Evolutionary conservation across 2,888 invertebrate genomes (phyloP).

Genomic region (Sphaeridia pumilis): DNA sequence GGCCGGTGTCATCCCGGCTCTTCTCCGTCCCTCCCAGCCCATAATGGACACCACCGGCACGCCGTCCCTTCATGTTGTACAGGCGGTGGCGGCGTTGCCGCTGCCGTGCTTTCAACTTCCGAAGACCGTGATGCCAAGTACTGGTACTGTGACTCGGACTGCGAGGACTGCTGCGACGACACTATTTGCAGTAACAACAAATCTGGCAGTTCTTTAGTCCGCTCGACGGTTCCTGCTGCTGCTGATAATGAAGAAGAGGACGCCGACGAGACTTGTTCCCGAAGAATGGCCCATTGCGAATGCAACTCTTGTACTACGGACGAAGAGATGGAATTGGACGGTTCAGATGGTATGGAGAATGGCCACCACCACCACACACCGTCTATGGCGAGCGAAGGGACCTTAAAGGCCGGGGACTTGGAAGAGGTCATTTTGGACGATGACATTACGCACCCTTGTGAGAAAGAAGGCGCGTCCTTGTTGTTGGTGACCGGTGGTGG

Average conservation of each 20-base stretch:
- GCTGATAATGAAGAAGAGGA: too few relatives aligned
- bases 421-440: not conserved
- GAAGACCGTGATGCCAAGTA: slow-evolving; percentile 28
- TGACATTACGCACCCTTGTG: slow-evolving; percentile 1
- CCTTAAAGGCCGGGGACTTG: slow-evolving; percentile 32
- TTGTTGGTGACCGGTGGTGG: not conserved
- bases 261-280: too few relatives aligned
- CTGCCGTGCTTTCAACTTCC: not conserved
- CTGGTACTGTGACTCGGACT: slow-evolving; percentile 36
- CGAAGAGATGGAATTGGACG: slow-evolving; percentile 23
- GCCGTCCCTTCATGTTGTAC: not conserved
- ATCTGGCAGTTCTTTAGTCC: too few relatives aligned
- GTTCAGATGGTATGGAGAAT: not conserved
- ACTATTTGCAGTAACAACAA: too few relatives aligned
- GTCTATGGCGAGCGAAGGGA: slow-evolving; percentile 35
- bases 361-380: slow-evolving; percentile 29
- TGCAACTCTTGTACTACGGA: slow-evolving; percentile 29
- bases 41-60: not conserved
- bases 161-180: slow-evolving; percentile 29
- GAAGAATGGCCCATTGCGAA: slow-evolving; percentile 30
- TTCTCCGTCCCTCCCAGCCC: too few relatives aligned
- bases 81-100: not conserved
- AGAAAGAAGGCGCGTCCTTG: too few relatives aligned
- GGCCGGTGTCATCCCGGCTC: not conserved
- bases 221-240: slow-evolving; percentile 7